A percentile compares a stretch with the other conserved stretches of the same genome.
These are phyloP conservation scores for Rostratula benghalensis DNA, from an alignment of 2,113 vertebrate species.

Conservation along the genomic window DNA sequence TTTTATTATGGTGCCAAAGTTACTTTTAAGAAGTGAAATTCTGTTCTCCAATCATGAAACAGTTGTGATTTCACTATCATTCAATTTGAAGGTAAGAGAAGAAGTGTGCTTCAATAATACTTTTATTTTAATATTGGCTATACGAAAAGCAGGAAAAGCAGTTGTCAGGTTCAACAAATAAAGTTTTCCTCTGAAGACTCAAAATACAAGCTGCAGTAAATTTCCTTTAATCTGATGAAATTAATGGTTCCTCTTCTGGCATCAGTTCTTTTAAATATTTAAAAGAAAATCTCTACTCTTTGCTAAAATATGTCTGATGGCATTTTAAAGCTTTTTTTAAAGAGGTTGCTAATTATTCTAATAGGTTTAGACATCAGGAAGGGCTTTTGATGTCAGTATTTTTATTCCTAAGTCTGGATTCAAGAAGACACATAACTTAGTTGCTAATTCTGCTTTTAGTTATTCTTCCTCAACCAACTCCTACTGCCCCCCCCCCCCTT, in stretches of 20 bases:
- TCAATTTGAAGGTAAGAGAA: background rate
- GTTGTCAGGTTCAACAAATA: background rate
- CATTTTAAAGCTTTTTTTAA: background rate
- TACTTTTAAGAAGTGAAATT: background rate
- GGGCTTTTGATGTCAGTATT: background rate
- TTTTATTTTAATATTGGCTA: background rate
- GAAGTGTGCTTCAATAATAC: background rate
- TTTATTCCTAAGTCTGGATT: conserved; percentile 6
- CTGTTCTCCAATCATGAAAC: background rate
- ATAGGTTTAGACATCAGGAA: background rate
- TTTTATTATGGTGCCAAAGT: background rate
- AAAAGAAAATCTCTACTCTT: background rate
- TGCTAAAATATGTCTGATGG: background rate
- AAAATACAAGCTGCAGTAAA: background rate
- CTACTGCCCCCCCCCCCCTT: accelerated
- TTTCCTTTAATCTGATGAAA: background rate
- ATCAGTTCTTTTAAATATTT: background rate
- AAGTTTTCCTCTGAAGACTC: background rate
- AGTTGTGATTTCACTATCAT: background rate
- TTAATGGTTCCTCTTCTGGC: background rate
- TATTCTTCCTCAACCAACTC: background rate
- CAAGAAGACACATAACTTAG: background rate
- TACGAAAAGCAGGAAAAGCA: background rate
- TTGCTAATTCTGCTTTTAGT: background rate
- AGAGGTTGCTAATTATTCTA: background rate